Base-by-base conservation (phyloP, 2,888 invertebrate genomes). In the Drosophila lutescens region DNA sequence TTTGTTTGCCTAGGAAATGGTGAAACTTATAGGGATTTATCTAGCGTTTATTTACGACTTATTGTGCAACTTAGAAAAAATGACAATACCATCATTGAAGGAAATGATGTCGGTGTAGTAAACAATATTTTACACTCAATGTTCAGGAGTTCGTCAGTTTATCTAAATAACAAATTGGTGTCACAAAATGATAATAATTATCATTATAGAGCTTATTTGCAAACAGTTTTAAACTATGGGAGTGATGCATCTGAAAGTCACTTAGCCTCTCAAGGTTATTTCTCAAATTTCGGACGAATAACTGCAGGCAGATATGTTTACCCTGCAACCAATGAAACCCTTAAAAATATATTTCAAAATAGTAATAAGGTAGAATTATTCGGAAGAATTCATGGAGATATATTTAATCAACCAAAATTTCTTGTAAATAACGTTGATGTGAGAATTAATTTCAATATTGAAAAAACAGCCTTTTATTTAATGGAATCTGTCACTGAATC, bases 401-500 rank as follows among this genome's bases (percentile, higher is more conserved):
- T n/a, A 47, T n/a, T n/a, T n/a, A n/a, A n/a, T n/a, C n/a, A n/a
- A n/a, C n/a, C n/a, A n/a, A n/a, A n/a, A n/a, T n/a, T 57, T 30
- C 12, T 49, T 13, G 40, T 58, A 34, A 58, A 58, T 50, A 51
- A 43, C 32, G 59, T 51, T 7, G 34, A 44, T 23, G n/a, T 51
- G 9, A 12, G 43, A n/a, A 59, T 60, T 26, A 51, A 23, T 23
- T 53, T 60, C 5, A 60, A 51, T 26, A 51, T 59, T 15, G 43
- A 59, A 43, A 51, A 59, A 36, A 34, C 23, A 26, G 41, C 26
- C 26, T 44, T 60, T 51, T 44, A 38, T 44, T 51, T 60, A 23
- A 32, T 51, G 43, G 59, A 51, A 50, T 15, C 9, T 2, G n/a
- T 20, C 13, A 43, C 43, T 23, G 23, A 59, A 15, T 59, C 13